These are phyloP conservation scores for Bombus sylvicola DNA, from an alignment of 1,140 invertebrate species.

Conservation along the genomic window DNA sequence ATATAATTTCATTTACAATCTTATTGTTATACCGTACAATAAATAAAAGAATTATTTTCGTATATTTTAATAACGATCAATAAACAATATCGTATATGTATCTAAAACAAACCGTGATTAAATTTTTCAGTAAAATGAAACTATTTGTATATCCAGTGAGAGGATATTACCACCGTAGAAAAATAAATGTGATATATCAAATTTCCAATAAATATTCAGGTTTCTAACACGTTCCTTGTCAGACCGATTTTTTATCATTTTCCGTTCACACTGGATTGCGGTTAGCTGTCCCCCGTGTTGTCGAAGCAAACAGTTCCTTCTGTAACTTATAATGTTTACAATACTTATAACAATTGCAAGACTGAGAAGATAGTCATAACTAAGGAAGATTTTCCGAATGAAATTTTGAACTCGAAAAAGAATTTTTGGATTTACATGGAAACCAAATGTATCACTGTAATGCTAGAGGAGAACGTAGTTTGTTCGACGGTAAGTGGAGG, in stretches of 20 bases:
- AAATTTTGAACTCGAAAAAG: too few relatives aligned
- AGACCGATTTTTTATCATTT: background rate
- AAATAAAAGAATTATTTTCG: background rate
- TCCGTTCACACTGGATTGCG: background rate
- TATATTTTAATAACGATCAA: background rate
- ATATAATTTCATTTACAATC: background rate
- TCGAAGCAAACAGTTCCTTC: background rate
- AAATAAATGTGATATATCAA: background rate
- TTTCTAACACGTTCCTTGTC: background rate
- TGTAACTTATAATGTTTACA: background rate
- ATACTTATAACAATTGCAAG: too few relatives aligned
- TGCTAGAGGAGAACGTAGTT: slow-evolving; percentile 4
- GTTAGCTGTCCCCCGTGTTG: background rate
- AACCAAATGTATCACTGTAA: background rate
- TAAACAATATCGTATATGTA: background rate
- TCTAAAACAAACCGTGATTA: background rate
- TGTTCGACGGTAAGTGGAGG: slow-evolving; percentile 37
- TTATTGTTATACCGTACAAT: background rate
- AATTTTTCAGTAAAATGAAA: slow-evolving; percentile 1
- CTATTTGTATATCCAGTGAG: background rate
- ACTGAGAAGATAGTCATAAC: too few relatives aligned
- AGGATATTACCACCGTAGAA: background rate
- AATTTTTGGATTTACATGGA: background rate
- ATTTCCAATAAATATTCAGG: background rate
- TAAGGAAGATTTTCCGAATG: background rate